These are phyloP conservation scores for Ondatra zibethicus DNA, from an alignment of 2,113 vertebrate genomes.

Conservation along the genomic window DNA sequence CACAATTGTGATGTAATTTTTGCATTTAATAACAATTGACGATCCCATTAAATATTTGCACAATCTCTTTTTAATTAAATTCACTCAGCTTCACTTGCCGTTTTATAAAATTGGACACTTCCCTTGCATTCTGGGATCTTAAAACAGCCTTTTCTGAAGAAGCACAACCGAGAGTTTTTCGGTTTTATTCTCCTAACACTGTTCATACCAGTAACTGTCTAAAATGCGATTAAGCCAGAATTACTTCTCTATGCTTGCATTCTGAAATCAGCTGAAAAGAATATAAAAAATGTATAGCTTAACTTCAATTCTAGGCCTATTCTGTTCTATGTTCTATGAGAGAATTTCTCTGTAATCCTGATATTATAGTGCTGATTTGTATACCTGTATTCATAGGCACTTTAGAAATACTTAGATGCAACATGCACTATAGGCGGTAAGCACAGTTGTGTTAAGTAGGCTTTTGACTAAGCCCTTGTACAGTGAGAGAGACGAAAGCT, in stretches of 20 bases:
- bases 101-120: constrained; percentile 71
- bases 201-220: constrained; percentile 48
- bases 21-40: constrained; percentile 61
- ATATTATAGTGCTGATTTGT: constrained; percentile 78
- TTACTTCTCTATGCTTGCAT: constrained; percentile 70
- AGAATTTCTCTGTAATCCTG: constrained; percentile 80
- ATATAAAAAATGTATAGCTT: constrained; percentile 81
- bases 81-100: constrained; percentile 63
- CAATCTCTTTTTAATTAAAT: constrained; percentile 73
- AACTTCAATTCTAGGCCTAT: constrained; percentile 80
- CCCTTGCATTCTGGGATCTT: constrained; percentile 32
- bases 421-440: constrained; percentile 70
- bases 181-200: constrained; percentile 6
- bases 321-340: constrained; percentile 82
- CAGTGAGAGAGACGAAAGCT: constrained; percentile 66
- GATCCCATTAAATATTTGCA: constrained; percentile 74
- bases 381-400: constrained; percentile 84
- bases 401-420: constrained; percentile 85
- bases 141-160: constrained; percentile 53
- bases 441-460: constrained; percentile 70
- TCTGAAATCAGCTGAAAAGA: constrained; percentile 66
- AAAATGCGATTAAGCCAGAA: constrained; percentile 40
- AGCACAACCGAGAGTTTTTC: constrained; percentile 54
- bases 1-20: constrained; percentile 71
- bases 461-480: constrained; percentile 73